These are phyloP conservation scores for Antheraea mylitta DNA, from an alignment of 1,140 invertebrate species.

Conservation along the genomic window DNA sequence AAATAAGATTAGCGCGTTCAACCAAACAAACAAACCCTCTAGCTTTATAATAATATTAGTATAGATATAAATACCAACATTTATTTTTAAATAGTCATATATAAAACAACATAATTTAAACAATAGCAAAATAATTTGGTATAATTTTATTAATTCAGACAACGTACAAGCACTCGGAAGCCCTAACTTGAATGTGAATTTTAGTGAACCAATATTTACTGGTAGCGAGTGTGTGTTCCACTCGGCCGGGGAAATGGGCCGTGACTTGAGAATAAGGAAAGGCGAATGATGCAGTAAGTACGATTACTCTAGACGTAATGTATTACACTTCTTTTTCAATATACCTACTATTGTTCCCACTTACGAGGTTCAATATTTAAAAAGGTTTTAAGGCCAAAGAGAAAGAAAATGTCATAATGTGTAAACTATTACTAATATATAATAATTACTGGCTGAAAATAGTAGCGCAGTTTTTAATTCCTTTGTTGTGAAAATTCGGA, in stretches of 20 bases:
- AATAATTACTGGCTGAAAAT: no score
- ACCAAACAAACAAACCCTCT: no score
- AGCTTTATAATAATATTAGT: no score
- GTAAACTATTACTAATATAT: no score
- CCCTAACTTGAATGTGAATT: constrained; percentile 21
- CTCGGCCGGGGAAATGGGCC: constrained; percentile 34
- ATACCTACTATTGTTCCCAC: neutral
- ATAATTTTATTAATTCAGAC: neutral
- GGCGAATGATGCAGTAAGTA: constrained; percentile 16
- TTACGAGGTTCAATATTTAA: neutral
- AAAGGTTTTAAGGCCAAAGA: no score
- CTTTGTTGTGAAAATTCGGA: no score
- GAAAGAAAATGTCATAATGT: no score
- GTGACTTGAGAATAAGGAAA: constrained; percentile 38
- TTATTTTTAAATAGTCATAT: no score
- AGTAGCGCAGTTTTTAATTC: no score
- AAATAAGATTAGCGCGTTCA: no score
- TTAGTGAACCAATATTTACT: constrained; percentile 58
- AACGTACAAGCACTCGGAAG: neutral
- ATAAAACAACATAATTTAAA: no score
- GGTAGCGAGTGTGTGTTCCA: constrained; percentile 28
- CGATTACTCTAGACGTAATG: constrained; percentile 21
- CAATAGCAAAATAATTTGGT: neutral
- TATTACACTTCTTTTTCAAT: neutral
- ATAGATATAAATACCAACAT: no score